These are phyloP conservation scores for Electrophaes corylata DNA, from an alignment of 2,888 invertebrate species.

Conservation along the genomic window DNA sequence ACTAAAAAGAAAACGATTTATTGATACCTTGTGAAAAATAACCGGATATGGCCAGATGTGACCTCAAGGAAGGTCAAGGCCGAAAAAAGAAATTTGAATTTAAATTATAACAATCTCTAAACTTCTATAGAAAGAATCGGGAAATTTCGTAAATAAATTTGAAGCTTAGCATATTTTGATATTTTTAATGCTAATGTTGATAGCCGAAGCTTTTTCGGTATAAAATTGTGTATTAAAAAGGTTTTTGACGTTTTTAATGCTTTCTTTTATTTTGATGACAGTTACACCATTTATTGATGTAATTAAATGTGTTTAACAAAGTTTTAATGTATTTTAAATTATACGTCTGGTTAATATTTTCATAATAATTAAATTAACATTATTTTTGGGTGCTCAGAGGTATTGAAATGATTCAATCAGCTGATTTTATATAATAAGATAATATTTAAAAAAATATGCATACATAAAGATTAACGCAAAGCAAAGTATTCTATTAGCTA, in stretches of 20 bases:
- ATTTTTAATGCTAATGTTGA: conserved; percentile 20
- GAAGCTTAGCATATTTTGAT: conserved; percentile 26
- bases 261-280: conserved; percentile 22
- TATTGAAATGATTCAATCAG: too few species aligned
- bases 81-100: conserved; percentile 47
- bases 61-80: conserved; percentile 49
- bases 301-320: conserved; percentile 10
- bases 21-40: conserved; percentile 17
- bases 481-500: too few species aligned
- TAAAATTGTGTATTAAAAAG: conserved; percentile 18
- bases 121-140: conserved; percentile 21
- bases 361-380: not conserved
- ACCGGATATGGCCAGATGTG: conserved; percentile 23
- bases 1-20: conserved; percentile 7
- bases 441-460: too few species aligned
- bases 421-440: too few species aligned
- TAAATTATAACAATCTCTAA: conserved; percentile 21
- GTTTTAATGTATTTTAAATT: conserved; percentile 17
- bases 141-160: conserved; percentile 28
- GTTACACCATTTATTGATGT: conserved; percentile 13
- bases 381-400: too few species aligned
- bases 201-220: conserved; percentile 13
- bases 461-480: too few species aligned
- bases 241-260: conserved; percentile 25
- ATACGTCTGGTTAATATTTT: conserved; percentile 6